Evolutionary conservation across 2,888 invertebrate genomes (phyloP).

Genomic region (Lamproptera curius): DNA sequence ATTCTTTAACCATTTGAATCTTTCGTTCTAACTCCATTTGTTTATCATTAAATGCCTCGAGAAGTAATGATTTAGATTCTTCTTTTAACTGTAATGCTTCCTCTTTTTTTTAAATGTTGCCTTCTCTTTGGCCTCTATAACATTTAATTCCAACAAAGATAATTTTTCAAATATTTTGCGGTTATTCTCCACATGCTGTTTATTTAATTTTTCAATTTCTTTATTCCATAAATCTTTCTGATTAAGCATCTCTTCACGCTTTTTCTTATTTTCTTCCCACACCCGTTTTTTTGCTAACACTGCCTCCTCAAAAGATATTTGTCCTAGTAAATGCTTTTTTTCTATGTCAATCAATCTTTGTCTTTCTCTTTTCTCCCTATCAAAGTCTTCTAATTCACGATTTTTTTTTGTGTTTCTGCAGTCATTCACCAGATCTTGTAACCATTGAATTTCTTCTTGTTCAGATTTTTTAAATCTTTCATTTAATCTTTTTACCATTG

Average conservation of each 20-base stretch:
- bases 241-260: conserved; percentile 67
- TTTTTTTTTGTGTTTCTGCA: conserved; percentile 59
- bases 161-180: conserved; percentile 62
- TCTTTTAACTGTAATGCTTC: conserved; percentile 49
- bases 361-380: conserved; percentile 65
- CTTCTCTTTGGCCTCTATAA: conserved; percentile 50
- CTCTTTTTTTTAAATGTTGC: conserved; percentile 47
- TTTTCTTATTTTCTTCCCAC: conserved; percentile 65
- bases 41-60: conserved; percentile 58
- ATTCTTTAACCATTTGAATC: conserved; percentile 71
- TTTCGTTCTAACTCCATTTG: conserved; percentile 70
- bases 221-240: conserved; percentile 67
- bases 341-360: conserved; percentile 73
- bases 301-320: conserved; percentile 79
- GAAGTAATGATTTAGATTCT: conserved; percentile 47
- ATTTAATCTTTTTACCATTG: conserved; percentile 73
- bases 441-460: conserved; percentile 69
- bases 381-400: conserved; percentile 60
- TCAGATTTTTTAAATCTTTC: conserved; percentile 64
- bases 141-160: conserved; percentile 48
- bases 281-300: conserved; percentile 74
- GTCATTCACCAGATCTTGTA: conserved; percentile 67
- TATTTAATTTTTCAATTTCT: conserved; percentile 73
- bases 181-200: conserved; percentile 66
- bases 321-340: conserved; percentile 77